Evolutionary conservation across 2,888 invertebrate species (phyloP).

Genomic region (Leucophenga maculata): DNA sequence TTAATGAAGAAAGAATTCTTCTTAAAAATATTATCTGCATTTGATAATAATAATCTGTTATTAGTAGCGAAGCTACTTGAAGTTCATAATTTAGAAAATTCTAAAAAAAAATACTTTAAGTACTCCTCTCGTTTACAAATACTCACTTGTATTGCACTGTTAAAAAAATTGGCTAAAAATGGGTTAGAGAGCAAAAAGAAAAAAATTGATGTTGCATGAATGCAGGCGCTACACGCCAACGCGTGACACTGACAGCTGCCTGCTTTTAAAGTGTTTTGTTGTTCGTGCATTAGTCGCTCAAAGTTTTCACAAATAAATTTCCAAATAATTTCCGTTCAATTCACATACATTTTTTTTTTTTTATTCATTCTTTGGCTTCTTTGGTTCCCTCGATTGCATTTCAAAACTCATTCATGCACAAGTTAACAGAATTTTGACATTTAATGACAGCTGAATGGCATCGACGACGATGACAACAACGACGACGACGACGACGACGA

Average conservation of each 20-base stretch:
- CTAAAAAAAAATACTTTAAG: too few species aligned
- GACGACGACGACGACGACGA: too few species aligned
- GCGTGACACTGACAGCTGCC: slow-evolving; percentile 15
- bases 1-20: too few species aligned
- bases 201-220: slow-evolving; percentile 5
- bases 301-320: slow-evolving; percentile 19
- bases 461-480: slow-evolving; percentile 12
- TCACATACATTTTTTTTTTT: neutral
- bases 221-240: neutral
- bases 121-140: too few species aligned
- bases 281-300: slow-evolving; percentile 13
- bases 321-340: slow-evolving; percentile 20
- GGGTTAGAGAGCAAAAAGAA: too few species aligned
- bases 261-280: neutral
- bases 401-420: slow-evolving; percentile 15
- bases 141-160: too few species aligned
- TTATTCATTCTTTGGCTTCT: neutral
- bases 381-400: slow-evolving; percentile 1
- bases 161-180: too few species aligned
- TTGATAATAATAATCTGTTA: too few species aligned
- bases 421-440: slow-evolving; percentile 24
- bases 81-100: too few species aligned
- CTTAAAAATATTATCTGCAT: too few species aligned
- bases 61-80: too few species aligned
- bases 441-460: slow-evolving; percentile 22